Evolutionary conservation across 2,113 vertebrate genomes (phyloP).

Genomic region (Piaya cayana): DNA sequence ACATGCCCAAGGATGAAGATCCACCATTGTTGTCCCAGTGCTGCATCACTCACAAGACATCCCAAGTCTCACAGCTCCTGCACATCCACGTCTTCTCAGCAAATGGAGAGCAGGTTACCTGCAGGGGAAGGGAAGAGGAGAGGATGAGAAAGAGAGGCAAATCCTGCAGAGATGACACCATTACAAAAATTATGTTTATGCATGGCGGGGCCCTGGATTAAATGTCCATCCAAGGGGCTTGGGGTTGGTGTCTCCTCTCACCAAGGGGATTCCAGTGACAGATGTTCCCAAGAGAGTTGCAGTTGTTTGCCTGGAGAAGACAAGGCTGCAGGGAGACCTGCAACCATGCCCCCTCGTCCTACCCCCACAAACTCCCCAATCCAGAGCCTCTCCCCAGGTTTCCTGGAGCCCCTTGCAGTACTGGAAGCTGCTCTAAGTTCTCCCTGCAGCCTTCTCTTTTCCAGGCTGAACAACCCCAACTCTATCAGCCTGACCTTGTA

Average conservation of each 20-base stretch:
- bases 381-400: too few relatives aligned
- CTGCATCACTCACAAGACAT: neutral
- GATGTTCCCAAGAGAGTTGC: neutral
- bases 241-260: neutral
- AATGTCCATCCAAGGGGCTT: neutral
- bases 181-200: neutral
- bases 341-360: too few relatives aligned
- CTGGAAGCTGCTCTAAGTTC: too few relatives aligned
- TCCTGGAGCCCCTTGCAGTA: too few relatives aligned
- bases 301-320: too few relatives aligned
- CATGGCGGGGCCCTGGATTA: neutral
- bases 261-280: accelerated
- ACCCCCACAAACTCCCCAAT: too few relatives aligned
- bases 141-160: neutral
- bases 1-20: neutral
- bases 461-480: too few relatives aligned
- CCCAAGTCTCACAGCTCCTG: accelerated
- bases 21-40: neutral
- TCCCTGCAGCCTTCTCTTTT: too few relatives aligned
- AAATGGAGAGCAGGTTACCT: neutral
- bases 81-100: neutral
- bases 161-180: neutral
- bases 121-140: neutral
- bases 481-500: too few relatives aligned
- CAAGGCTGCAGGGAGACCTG: too few relatives aligned